Conservation (phyloP, 1,140 invertebrate species). For the Oscheius sp. region DNA sequence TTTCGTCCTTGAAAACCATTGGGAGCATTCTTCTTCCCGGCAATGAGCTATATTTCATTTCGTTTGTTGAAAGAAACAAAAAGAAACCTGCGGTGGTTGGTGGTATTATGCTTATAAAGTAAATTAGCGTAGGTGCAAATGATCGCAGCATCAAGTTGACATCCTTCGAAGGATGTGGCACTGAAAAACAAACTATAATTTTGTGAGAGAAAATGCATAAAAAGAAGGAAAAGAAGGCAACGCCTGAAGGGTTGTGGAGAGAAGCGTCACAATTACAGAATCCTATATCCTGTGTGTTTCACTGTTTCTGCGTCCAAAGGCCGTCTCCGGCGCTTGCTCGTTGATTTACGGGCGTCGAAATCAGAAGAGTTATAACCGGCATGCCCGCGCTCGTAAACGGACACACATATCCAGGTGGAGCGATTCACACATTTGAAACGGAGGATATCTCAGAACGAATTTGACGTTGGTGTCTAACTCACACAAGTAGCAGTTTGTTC, state of each 20-base stretch:
- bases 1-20: slow-evolving; percentile 20
- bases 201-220: not conserved
- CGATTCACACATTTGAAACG: too few species aligned
- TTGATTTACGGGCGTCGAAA: not conserved
- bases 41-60: not conserved
- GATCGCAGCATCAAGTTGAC: slow-evolving; percentile 1
- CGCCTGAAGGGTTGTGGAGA: not conserved
- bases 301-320: too few species aligned
- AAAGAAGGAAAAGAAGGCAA: not conserved
- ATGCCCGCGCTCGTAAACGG: too few species aligned
- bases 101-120: not conserved
- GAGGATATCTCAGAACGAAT: too few species aligned
- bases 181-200: not conserved
- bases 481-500: too few species aligned
- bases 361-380: not conserved
- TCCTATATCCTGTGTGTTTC: too few species aligned
- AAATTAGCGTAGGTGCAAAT: not conserved
- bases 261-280: too few species aligned
- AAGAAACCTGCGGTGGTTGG: too few species aligned
- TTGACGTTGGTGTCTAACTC: too few species aligned
- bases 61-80: too few species aligned
- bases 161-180: not conserved
- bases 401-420: too few species aligned
- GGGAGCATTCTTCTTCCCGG: slow-evolving; percentile 21
- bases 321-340: not conserved